A percentile compares a stretch with the other conserved stretches of the same genome.
Evolutionary conservation across 2,888 invertebrate genomes (phyloP).

Genomic region (Sinhomidia bicolor): DNA sequence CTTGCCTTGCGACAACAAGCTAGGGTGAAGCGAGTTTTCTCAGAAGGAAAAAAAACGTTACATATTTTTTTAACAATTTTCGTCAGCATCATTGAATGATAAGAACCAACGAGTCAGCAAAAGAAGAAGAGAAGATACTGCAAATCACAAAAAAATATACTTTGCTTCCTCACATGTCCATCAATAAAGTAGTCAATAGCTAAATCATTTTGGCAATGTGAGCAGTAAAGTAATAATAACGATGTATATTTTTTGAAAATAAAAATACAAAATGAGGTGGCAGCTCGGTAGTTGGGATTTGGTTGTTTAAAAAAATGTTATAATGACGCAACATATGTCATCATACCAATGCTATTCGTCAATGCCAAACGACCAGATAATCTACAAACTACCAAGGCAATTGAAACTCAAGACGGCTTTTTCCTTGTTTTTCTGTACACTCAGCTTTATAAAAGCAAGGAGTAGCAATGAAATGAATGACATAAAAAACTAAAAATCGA

Average conservation of each 20-base stretch:
- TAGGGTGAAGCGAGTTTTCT: background rate
- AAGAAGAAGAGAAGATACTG: background rate
- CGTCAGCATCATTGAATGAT: background rate
- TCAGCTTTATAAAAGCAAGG: slow-evolving; percentile 5
- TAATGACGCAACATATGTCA: slow-evolving; percentile 53
- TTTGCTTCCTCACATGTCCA: background rate
- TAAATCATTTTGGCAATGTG: slow-evolving; percentile 1
- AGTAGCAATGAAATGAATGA: too few species aligned
- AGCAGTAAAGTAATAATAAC: too few species aligned
- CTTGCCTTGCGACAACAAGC: background rate
- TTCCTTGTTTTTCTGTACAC: slow-evolving; percentile 37
- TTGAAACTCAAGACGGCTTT: slow-evolving; percentile 20
- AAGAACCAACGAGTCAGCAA: slow-evolving; percentile 30
- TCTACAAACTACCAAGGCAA: background rate
- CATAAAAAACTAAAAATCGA: slow-evolving; percentile 56
- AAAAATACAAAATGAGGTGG: slow-evolving; percentile 49
- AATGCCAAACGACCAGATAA: slow-evolving; percentile 34
- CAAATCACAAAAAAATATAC: background rate
- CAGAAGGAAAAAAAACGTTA: background rate
- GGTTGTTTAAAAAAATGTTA: too few species aligned
- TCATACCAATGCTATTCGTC: slow-evolving; percentile 37
- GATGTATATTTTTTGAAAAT: too few species aligned
- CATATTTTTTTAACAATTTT: background rate
- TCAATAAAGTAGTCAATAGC: slow-evolving; percentile 1
- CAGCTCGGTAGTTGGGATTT: slow-evolving; percentile 35